Conservation (phyloP, 2,113 vertebrate species). For the Phalacrocorax brasilianus region DNA sequence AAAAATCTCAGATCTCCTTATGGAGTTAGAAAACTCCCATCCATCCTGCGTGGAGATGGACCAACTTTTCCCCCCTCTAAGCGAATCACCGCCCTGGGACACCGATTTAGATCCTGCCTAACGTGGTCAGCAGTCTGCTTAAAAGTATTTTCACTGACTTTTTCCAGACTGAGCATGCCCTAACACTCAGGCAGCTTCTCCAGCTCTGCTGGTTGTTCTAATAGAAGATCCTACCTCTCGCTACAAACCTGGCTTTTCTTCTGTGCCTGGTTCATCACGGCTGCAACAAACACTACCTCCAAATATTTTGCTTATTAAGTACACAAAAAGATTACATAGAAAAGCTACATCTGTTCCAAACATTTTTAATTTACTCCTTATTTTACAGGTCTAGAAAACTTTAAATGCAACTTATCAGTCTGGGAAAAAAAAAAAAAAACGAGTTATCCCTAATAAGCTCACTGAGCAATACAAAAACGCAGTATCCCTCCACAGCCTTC, state of each 20-base stretch:
- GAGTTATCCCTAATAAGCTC: not conserved
- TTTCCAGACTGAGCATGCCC: not conserved
- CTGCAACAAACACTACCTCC: not conserved
- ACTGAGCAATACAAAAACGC: not conserved
- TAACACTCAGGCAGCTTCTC: not conserved
- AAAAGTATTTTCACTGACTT: not conserved
- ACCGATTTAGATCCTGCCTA: not conserved
- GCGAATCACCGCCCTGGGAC: rapidly evolving
- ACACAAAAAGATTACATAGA: not conserved
- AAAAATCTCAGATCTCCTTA: not conserved
- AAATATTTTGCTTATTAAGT: not conserved
- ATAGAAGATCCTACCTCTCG: not conserved
- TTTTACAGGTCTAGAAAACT: not conserved
- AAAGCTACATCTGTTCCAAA: not conserved
- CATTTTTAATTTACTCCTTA: not conserved
- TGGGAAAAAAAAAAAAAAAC: not conserved
- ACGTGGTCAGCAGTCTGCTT: not conserved
- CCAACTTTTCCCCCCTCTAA: not conserved
- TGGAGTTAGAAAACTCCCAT: not conserved
- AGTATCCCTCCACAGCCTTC: not conserved
- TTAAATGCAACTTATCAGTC: not conserved
- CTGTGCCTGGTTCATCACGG: not conserved
- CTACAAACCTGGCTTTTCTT: not conserved
- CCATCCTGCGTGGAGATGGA: rapidly evolving
- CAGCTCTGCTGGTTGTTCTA: not conserved